Conservation (phyloP, 2,113 vertebrate genomes). For the Nymphicus hollandicus region DNA sequence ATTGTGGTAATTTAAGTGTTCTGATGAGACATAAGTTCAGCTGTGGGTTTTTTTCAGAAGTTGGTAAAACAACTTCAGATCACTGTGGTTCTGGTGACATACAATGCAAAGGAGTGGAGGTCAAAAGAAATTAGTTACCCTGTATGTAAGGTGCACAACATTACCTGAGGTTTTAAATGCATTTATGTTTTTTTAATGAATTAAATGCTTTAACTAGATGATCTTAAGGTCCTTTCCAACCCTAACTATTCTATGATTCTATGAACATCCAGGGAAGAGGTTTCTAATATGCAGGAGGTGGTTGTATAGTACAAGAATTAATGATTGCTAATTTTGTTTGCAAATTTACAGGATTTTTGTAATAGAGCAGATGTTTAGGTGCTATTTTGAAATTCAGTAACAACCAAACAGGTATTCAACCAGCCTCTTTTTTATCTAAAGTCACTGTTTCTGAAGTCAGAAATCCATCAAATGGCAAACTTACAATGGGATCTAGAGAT, state of each 20-base stretch:
- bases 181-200: neutral
- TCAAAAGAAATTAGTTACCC: neutral
- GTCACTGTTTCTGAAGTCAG: neutral
- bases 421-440: neutral
- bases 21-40: neutral
- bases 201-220: neutral
- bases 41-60: neutral
- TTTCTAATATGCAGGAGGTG: neutral
- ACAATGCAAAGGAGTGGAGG: neutral
- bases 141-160: neutral
- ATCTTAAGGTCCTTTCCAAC: neutral
- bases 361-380: neutral
- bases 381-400: neutral
- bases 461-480: neutral
- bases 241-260: neutral
- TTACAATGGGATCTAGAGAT: neutral
- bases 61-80: neutral
- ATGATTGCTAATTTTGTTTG: neutral
- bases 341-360: neutral
- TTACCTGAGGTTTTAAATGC: neutral
- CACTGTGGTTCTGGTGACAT: neutral
- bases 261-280: neutral
- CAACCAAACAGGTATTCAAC: neutral
- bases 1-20: neutral
- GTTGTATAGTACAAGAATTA: neutral